Base-by-base conservation (phyloP, 2,888 invertebrate species). In the Timema cristinae region DNA sequence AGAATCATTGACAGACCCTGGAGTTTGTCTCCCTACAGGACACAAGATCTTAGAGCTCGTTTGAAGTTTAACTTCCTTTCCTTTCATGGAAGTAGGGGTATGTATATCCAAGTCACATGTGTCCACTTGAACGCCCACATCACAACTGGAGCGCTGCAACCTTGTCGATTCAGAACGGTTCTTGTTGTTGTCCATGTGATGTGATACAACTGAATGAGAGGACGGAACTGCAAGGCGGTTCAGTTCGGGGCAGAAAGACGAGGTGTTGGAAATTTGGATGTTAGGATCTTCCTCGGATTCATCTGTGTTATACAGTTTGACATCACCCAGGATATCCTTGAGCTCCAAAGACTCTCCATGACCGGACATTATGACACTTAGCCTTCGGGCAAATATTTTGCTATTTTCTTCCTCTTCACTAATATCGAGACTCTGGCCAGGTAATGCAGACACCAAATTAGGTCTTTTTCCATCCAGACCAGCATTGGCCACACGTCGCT, bases 401-500 rank as follows among this genome's bases (percentile, higher is more conserved):
- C 15, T 10, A 7, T 9, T 50, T 48, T 61, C 50, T 32, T 70
- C 61, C n/a, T 49, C 13, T 13, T 52, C 15, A 66, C 66, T 50
- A 8, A 66, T 52, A 5, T 74, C 74, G 2, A 68, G 61, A 49
- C 71, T 74, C 15, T 73, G 72, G 13, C 67, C 69, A 32, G 73
- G 72, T 51, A 72, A 16, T n/a, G 73, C 61, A 50, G 68, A 73
- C 16, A 71, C 71, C 47, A 74, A 51, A 56, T 66, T 73, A n/a
- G 73, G 70, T 71, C 68, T 69, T 9, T 72, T 69, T 13, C 83
- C 84, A 69, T 86, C 86, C 63, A 87, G 76, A 4, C 86, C 85
- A 4, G 84, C 84, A 66, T 81, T 83, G 0, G 82, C 86, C 2
- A 83, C 80, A 67, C 87, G 80, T 69, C 87, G 80, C 71, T 84